Percentiles rank a stretch among this genome's conserved stretches.
These are phyloP conservation scores for Clarias macrocephalus DNA, from an alignment of 2,113 vertebrate species.

Conservation along the genomic window DNA sequence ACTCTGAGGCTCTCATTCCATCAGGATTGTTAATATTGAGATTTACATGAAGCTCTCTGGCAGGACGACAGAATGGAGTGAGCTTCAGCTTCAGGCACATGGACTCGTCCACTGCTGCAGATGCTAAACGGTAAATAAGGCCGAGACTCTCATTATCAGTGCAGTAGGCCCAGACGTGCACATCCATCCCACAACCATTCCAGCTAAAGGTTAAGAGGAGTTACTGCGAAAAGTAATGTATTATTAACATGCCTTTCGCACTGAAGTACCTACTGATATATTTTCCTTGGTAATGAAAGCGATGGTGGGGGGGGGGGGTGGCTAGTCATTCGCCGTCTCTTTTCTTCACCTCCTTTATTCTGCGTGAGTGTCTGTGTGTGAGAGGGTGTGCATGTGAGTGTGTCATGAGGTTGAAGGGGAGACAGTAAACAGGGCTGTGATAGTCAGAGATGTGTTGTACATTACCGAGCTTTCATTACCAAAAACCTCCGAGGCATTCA, in stretches of 20 bases:
- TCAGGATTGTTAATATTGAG: not conserved
- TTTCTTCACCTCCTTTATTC: conserved; percentile 74
- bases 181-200: conserved; percentile 76
- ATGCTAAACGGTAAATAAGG: conserved; percentile 73
- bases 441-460: conserved; percentile 76
- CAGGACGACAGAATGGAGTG: not conserved
- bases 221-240: conserved; percentile 77
- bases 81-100: not conserved
- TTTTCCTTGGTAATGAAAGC: conserved; percentile 80
- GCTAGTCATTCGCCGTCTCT: conserved; percentile 74
- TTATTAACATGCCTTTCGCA: conserved; percentile 80
- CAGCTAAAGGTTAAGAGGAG: conserved; percentile 80
- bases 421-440: conserved; percentile 77
- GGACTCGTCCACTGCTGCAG: conserved; percentile 37
- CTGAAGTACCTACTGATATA: conserved; percentile 79
- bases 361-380: not conserved
- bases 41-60: not conserved
- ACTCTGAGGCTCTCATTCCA: not conserved
- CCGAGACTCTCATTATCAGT: conserved; percentile 71
- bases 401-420: conserved; percentile 67
- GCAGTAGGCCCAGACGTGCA: conserved; percentile 67
- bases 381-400: not conserved
- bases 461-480: conserved; percentile 78
- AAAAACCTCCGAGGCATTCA: conserved; percentile 79
- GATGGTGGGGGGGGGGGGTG: conserved; percentile 64